Percentiles rank a stretch among this genome's conserved stretches.
Evolutionary conservation across 2,113 vertebrate genomes (phyloP).

Genomic region (Corythoichthys haematopterus): DNA sequence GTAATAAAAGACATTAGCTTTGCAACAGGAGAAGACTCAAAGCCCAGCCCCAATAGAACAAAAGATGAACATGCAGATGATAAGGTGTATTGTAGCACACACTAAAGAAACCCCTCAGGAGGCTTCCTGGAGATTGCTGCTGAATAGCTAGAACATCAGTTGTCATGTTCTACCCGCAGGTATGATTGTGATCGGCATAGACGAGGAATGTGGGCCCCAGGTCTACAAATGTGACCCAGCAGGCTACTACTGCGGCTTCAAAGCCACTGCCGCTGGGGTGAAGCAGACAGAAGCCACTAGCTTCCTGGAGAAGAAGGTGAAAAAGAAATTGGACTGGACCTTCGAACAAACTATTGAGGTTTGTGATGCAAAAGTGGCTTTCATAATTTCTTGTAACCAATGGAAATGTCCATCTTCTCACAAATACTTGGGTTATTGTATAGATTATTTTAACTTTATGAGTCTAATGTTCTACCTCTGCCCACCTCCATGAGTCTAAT

Average conservation of each 20-base stretch:
- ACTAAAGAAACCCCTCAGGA: not conserved
- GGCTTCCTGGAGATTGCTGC: not conserved
- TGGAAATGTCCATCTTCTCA: not conserved
- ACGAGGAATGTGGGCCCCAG: constrained; percentile 90
- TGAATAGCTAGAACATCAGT: not conserved
- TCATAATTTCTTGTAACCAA: not conserved
- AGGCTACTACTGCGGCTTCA: constrained; percentile 97
- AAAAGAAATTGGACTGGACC: constrained; percentile 98
- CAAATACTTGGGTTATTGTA: not conserved
- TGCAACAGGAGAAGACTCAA: not conserved
- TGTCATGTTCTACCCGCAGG: constrained; percentile 65
- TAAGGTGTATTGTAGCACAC: not conserved
- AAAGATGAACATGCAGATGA: not conserved
- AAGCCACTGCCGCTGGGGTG: constrained; percentile 94
- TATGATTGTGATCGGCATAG: constrained; percentile 95
- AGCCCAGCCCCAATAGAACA: not conserved
- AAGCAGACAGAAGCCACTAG: constrained; percentile 98
- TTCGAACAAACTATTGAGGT: constrained; percentile 96
- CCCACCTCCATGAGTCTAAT: not conserved
- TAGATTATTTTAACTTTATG: not conserved
- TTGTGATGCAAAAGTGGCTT: constrained; percentile 16
- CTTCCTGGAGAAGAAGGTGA: constrained; percentile 98
- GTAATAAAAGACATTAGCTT: not conserved
- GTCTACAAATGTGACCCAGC: constrained; percentile 98
- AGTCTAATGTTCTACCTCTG: constrained; percentile 1